phyloP scores from a whole-genome alignment of 1,140 invertebrate genomes.

The Diploscapter pachys region DNA sequence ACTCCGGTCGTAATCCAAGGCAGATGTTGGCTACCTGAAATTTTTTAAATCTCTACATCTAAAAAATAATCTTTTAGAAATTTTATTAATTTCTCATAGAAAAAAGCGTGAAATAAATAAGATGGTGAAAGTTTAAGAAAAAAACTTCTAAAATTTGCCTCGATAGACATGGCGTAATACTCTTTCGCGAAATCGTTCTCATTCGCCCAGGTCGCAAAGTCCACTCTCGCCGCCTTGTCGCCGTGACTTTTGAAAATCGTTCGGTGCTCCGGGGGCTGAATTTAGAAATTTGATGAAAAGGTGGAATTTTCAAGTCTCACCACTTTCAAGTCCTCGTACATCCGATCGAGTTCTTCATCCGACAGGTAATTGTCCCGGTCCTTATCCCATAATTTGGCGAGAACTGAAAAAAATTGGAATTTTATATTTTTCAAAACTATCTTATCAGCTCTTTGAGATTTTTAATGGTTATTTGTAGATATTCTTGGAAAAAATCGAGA shows the following conservation, averaged over 20 bases:
- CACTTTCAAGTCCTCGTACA: conserved; percentile 73
- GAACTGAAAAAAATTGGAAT: conserved; percentile 68
- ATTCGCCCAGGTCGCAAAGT: conserved; percentile 46
- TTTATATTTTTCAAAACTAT: no score
- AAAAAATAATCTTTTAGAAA: no score
- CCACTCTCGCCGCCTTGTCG: conserved; percentile 35
- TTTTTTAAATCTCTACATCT: no score
- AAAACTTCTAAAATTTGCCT: conserved; percentile 62
- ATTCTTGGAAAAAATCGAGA: no score
- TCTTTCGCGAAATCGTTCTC: conserved; percentile 55
- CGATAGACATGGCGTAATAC: conserved; percentile 55
- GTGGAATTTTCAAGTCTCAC: conserved; percentile 61
- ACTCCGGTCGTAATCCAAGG: conserved; percentile 76
- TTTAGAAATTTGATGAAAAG: neutral
- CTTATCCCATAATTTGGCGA: conserved; percentile 82
- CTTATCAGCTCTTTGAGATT: no score
- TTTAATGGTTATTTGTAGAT: no score
- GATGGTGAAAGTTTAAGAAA: no score
- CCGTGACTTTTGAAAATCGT: conserved; percentile 34
- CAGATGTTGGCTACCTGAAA: conserved; percentile 71
- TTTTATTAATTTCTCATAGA: no score
- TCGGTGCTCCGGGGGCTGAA: conserved; percentile 58
- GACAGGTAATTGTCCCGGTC: conserved; percentile 75
- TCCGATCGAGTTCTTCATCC: conserved; percentile 68
- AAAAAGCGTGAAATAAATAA: no score